These are phyloP conservation scores for Potamarius usumacintae DNA, from an alignment of 2,113 vertebrate species.

Conservation along the genomic window DNA sequence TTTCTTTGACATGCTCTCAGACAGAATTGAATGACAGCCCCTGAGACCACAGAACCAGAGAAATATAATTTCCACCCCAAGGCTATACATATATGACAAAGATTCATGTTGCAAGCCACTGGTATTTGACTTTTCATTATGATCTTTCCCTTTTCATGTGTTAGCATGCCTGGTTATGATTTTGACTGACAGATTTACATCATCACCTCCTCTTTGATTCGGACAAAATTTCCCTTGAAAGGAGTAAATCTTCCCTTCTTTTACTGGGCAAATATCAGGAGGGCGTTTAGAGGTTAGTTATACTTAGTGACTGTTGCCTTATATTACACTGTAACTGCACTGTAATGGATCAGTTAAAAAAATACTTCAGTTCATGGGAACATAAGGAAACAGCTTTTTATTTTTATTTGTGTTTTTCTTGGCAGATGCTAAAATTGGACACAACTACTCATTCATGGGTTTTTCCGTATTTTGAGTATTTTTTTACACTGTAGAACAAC, in stretches of 20 bases:
- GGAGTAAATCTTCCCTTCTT: slow-evolving; percentile 21
- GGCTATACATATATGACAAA: slow-evolving; percentile 13
- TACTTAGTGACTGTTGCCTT: background rate
- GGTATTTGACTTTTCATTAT: slow-evolving; percentile 23
- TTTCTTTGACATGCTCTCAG: background rate
- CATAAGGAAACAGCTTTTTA: background rate
- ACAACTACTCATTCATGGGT: no score
- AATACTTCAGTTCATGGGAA: background rate
- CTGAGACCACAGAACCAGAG: background rate
- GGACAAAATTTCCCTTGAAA: slow-evolving; percentile 20
- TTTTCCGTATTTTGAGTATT: no score
- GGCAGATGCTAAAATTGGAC: no score
- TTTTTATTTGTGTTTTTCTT: background rate
- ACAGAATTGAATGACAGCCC: background rate
- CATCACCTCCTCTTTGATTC: slow-evolving; percentile 54
- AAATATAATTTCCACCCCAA: slow-evolving; percentile 5
- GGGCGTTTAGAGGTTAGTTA: background rate
- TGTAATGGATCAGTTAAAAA: background rate
- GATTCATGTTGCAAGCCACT: slow-evolving; percentile 2
- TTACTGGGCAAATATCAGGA: background rate
- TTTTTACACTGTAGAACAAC: no score
- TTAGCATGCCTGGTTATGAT: slow-evolving; percentile 4
- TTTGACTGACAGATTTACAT: slow-evolving; percentile 54
- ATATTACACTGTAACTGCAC: background rate
- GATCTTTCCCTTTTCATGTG: slow-evolving; percentile 13